Conservation (phyloP, 2,113 vertebrate species). For the Chloroceryle aenea region DNA sequence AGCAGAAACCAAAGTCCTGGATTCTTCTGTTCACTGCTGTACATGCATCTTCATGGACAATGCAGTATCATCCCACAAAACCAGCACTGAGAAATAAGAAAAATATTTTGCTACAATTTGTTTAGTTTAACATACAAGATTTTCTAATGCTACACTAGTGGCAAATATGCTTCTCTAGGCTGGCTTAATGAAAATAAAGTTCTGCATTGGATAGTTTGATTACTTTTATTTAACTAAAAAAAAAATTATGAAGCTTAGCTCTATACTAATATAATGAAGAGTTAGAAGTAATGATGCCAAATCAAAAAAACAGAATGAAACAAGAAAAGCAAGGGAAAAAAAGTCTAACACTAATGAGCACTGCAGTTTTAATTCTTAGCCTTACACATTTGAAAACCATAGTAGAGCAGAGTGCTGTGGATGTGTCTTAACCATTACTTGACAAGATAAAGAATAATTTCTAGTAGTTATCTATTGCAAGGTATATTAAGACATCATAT, state of each 20-base stretch:
- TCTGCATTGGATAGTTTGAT: background rate
- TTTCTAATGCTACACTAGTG: constrained; percentile 22
- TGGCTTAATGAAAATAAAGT: background rate
- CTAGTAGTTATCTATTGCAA: background rate
- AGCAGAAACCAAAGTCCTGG: background rate
- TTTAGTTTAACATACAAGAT: background rate
- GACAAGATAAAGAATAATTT: background rate
- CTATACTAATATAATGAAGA: background rate
- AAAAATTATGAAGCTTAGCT: background rate
- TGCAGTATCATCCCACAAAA: background rate
- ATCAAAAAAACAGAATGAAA: constrained; percentile 1
- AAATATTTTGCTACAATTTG: constrained; percentile 9
- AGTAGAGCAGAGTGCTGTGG: background rate
- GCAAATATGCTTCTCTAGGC: constrained; percentile 27
- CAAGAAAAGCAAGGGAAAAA: background rate
- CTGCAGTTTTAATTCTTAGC: background rate
- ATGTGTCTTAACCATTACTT: background rate
- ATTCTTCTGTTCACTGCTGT: background rate
- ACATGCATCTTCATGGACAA: background rate
- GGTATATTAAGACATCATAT: background rate
- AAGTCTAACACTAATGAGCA: background rate
- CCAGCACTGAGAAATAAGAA: background rate
- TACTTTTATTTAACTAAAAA: constrained; percentile 37
- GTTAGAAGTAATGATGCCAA: background rate
- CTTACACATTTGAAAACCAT: background rate